Evolutionary conservation across 2,113 vertebrate species (phyloP).

Genomic region (Xenopus laevis): DNA sequence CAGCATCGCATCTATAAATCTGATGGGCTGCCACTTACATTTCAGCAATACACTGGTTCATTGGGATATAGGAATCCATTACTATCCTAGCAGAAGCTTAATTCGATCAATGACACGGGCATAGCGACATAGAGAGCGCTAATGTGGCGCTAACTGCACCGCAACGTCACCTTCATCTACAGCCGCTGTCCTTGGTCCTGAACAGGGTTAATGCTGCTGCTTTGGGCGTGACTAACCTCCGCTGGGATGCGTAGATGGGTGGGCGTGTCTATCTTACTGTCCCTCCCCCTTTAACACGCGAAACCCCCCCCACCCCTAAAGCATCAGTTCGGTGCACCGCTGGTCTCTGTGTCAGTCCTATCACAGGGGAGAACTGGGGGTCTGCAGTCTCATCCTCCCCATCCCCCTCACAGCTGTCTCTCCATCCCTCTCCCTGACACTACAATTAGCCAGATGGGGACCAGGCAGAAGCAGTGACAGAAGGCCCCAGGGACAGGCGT

Average conservation of each 20-base stretch:
- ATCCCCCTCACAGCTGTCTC: conserved; percentile 1
- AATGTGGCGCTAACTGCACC: too few relatives aligned
- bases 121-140: too few relatives aligned
- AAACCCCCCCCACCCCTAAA: conserved; percentile 12
- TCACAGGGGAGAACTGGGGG: conserved; percentile 22
- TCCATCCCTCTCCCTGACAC: not conserved
- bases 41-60: too few relatives aligned
- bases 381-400: conserved; percentile 14
- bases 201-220: conserved; percentile 19
- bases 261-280: not conserved
- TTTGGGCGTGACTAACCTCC: conserved; percentile 36
- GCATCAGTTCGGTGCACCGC: conserved; percentile 24
- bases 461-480: conserved; percentile 13
- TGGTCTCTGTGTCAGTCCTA: conserved; percentile 24
- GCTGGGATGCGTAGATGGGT: conserved; percentile 9
- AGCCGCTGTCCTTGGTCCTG: conserved; percentile 39
- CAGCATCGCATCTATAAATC: too few relatives aligned
- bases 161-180: too few relatives aligned
- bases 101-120: too few relatives aligned
- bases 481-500: conserved; percentile 26
- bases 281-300: conserved; percentile 10
- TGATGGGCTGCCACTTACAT: too few relatives aligned
- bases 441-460: conserved; percentile 32
- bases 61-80: too few relatives aligned
- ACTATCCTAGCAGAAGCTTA: too few relatives aligned